Conservation (phyloP, 1,140 invertebrate genomes). For the Hylyphantes graminicola region DNA sequence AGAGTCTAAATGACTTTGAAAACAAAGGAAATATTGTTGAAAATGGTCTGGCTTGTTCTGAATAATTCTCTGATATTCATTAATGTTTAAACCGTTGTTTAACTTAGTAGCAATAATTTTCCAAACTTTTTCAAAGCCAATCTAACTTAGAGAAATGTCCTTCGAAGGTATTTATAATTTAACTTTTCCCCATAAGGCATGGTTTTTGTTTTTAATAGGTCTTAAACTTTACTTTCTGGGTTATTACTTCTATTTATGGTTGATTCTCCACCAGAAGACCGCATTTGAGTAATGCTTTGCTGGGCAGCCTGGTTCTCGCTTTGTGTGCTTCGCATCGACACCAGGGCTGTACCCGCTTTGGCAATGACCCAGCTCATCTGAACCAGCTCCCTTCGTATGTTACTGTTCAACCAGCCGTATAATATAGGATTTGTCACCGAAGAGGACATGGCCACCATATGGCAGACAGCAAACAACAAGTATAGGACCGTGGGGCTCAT, state of each 20-base stretch:
- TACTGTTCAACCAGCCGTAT: constrained; percentile 73
- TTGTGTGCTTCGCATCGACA: constrained; percentile 27
- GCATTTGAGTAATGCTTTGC: constrained; percentile 33
- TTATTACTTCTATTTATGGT: constrained; percentile 32
- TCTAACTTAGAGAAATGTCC: too few relatives aligned
- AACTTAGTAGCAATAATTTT: too few relatives aligned
- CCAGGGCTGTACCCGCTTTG: constrained; percentile 38
- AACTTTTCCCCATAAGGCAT: too few relatives aligned
- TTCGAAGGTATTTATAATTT: too few relatives aligned
- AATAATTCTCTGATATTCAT: too few relatives aligned
- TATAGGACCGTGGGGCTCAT: constrained; percentile 67
- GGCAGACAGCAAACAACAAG: constrained; percentile 72
- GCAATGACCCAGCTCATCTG: constrained; percentile 22
- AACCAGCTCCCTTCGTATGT: constrained; percentile 68
- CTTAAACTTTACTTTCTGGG: constrained; percentile 37
- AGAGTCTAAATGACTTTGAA: too few relatives aligned
- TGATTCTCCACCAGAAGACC: constrained; percentile 32
- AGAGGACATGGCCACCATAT: constrained; percentile 72
- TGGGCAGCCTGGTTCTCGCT: constrained; percentile 35
- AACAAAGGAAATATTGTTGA: too few relatives aligned
- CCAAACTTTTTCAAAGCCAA: too few relatives aligned
- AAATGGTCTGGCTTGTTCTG: too few relatives aligned
- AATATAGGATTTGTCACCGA: constrained; percentile 72
- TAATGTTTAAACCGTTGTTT: too few relatives aligned
- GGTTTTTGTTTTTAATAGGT: too few relatives aligned